These are phyloP conservation scores for Zapornia atra DNA, from an alignment of 2,113 vertebrate genomes.

Conservation along the genomic window DNA sequence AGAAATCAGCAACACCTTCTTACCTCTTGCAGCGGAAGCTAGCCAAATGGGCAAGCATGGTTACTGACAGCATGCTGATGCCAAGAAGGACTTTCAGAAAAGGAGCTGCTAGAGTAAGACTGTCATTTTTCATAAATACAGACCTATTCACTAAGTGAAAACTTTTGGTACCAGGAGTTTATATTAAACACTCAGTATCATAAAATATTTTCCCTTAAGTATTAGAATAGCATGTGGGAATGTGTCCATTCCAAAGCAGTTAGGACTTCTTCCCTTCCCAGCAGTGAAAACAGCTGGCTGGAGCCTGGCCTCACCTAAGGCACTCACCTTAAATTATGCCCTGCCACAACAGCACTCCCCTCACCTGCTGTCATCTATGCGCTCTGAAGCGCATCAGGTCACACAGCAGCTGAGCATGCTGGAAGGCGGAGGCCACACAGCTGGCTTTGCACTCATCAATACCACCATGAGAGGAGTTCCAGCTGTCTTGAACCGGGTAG, in stretches of 20 bases:
- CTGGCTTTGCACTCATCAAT: accelerated
- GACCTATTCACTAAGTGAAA: background rate
- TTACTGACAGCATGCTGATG: accelerated
- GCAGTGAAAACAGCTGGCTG: background rate
- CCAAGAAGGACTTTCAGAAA: background rate
- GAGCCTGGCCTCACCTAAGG: background rate
- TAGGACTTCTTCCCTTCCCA: accelerated
- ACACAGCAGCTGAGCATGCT: background rate
- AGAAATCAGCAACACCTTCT: accelerated
- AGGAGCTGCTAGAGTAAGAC: background rate
- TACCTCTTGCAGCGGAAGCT: background rate
- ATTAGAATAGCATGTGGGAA: background rate
- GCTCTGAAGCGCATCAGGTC: background rate
- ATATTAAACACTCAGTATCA: background rate
- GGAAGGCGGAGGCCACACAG: background rate
- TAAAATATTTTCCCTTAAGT: background rate
- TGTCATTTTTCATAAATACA: background rate
- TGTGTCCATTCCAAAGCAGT: background rate
- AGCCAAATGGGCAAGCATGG: background rate
- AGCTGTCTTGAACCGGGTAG: background rate
- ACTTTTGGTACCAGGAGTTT: background rate
- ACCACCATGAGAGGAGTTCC: background rate
- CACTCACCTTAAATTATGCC: background rate
- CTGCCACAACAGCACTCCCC: accelerated
- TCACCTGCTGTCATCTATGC: background rate